A percentile compares a stretch with the other conserved stretches of the same genome.
Conservation (phyloP, 2,113 vertebrate genomes). For the Gallinago media region DNA sequence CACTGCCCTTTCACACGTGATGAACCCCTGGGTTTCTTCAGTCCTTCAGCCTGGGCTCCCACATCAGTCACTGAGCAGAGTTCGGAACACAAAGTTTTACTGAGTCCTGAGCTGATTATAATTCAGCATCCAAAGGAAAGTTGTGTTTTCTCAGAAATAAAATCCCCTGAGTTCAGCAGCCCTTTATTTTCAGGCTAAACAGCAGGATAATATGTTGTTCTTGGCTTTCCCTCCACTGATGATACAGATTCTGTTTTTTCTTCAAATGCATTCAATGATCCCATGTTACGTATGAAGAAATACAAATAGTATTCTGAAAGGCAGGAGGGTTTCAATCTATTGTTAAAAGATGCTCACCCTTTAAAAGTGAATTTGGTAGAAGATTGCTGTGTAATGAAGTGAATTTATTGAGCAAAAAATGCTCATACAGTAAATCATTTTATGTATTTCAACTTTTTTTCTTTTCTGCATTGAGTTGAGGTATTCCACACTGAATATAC, state of each 20-base stretch:
- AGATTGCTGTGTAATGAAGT: background rate
- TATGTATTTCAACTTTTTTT: background rate
- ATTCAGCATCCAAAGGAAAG: background rate
- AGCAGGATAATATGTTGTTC: background rate
- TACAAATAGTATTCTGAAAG: background rate
- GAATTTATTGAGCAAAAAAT: slow-evolving; percentile 1
- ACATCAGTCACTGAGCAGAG: no score
- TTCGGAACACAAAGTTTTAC: background rate
- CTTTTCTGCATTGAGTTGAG: background rate
- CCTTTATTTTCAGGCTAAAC: background rate
- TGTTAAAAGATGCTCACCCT: background rate
- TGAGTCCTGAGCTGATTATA: rapidly evolving
- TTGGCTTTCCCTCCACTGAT: background rate
- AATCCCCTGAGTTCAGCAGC: background rate
- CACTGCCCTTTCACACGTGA: rapidly evolving
- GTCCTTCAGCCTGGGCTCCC: background rate
- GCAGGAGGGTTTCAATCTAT: background rate
- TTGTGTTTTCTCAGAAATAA: background rate
- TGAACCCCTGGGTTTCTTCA: background rate
- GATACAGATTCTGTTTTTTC: background rate
- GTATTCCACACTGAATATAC: background rate
- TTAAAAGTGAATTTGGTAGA: background rate
- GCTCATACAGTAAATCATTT: background rate
- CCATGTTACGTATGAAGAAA: background rate
- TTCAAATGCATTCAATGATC: background rate